Evolutionary conservation across 2,113 vertebrate species (phyloP).

Genomic region (Bujurquina vittata): DNA sequence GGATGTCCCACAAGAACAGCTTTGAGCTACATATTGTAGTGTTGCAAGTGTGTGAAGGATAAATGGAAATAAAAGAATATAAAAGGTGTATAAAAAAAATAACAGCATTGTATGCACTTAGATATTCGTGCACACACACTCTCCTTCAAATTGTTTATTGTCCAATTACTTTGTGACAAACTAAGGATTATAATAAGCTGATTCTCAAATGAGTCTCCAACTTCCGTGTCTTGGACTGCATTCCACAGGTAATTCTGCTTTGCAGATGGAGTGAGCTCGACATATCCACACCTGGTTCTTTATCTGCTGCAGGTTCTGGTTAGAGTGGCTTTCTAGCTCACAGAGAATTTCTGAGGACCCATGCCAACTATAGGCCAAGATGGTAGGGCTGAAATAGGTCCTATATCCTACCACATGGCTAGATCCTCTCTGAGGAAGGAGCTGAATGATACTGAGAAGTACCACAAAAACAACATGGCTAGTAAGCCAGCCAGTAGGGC

Average conservation of each 20-base stretch:
- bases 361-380: neutral
- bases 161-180: neutral
- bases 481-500: neutral
- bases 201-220: neutral
- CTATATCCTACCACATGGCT: neutral
- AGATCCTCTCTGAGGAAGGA: too few species aligned
- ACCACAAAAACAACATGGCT: too few species aligned
- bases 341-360: neutral
- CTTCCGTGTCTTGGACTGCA: neutral
- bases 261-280: neutral
- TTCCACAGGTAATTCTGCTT: neutral
- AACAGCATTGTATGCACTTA: too few species aligned
- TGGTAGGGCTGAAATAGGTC: neutral
- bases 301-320: neutral
- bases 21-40: neutral
- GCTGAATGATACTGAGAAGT: too few species aligned
- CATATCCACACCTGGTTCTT: neutral
- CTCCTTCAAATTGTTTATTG: neutral
- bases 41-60: slow-evolving; percentile 8
- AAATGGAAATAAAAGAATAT: slow-evolving; percentile 6
- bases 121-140: neutral
- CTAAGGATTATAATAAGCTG: neutral
- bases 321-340: neutral
- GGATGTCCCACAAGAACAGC: neutral
- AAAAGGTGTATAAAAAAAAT: neutral